phyloP scores from a whole-genome alignment of 2,888 invertebrate species.

The Elmis aenea region DNA sequence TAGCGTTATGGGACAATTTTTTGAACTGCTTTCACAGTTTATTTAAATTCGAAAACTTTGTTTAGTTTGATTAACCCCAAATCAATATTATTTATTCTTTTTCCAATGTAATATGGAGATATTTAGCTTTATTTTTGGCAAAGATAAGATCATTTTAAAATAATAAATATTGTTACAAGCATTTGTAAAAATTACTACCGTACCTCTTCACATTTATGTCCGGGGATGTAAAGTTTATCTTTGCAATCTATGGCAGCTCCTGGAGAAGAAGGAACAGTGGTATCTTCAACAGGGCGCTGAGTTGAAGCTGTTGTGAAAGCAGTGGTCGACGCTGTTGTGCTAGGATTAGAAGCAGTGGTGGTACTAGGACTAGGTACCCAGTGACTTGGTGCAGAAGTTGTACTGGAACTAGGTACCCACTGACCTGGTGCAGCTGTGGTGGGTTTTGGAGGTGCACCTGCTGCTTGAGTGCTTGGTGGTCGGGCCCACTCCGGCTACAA shows the following conservation, averaged over 20 bases:
- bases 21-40: too few species aligned
- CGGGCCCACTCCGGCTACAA: constrained; percentile 75
- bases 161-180: neutral
- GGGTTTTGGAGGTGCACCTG: constrained; percentile 32
- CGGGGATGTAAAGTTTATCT: constrained; percentile 53
- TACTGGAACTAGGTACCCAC: constrained; percentile 27
- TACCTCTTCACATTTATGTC: constrained; percentile 56
- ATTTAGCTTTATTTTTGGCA: too few species aligned
- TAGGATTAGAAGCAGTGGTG: constrained; percentile 23
- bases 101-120: too few species aligned
- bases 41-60: too few species aligned
- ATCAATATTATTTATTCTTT: too few species aligned
- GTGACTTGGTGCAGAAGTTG: constrained; percentile 27
- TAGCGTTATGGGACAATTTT: too few species aligned
- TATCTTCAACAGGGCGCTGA: constrained; percentile 28
- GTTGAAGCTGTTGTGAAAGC: constrained; percentile 9
- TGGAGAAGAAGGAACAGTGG: constrained; percentile 30
- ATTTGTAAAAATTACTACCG: constrained; percentile 1
- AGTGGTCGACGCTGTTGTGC: constrained; percentile 19
- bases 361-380: constrained; percentile 27
- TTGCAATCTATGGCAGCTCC: constrained; percentile 46
- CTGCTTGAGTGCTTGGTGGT: constrained; percentile 64
- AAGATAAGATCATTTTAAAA: constrained; percentile 1
- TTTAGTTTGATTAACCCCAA: too few species aligned
- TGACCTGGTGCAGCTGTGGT: constrained; percentile 31